Evolutionary conservation across 2,888 invertebrate species (phyloP).

Genomic region (Trachelus tabidus): DNA sequence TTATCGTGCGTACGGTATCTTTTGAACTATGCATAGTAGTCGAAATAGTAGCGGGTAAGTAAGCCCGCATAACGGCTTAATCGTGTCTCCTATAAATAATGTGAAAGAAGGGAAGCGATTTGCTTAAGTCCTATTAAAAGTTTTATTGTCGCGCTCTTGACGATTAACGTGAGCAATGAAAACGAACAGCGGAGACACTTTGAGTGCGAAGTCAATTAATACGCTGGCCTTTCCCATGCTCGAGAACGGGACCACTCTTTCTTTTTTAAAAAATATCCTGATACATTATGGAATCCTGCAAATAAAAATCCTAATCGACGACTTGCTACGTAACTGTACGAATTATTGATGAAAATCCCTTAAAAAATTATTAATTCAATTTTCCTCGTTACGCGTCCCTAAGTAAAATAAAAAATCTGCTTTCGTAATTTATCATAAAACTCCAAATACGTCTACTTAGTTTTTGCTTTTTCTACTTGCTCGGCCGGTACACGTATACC

Average conservation of each 20-base stretch:
- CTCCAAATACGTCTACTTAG: not conserved
- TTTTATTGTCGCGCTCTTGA: constrained; percentile 31
- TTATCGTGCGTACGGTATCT: no score
- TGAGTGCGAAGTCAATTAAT: constrained; percentile 28
- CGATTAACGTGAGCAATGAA: constrained; percentile 38
- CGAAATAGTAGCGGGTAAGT: constrained; percentile 24
- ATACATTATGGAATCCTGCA: not conserved
- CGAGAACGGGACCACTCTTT: constrained; percentile 8
- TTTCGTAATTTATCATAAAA: not conserved
- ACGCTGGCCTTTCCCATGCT: constrained; percentile 37
- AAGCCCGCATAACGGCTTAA: constrained; percentile 41
- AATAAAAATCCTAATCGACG: not conserved
- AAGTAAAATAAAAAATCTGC: not conserved
- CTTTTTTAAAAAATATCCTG: not conserved
- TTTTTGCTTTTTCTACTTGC: not conserved
- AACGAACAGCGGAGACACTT: constrained; percentile 30
- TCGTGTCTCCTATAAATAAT: constrained; percentile 23
- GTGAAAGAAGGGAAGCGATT: constrained; percentile 40
- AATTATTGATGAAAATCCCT: not conserved
- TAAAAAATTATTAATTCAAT: not conserved
- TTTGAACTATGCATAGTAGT: not conserved
- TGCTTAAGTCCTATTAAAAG: constrained; percentile 46
- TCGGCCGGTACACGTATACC: not conserved
- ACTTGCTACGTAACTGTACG: not conserved
- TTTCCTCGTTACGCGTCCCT: not conserved